A percentile compares a stretch with the other conserved stretches of the same genome.
These are phyloP conservation scores for Listrodromus nycthemerus DNA, from an alignment of 2,888 invertebrate genomes.

Conservation along the genomic window DNA sequence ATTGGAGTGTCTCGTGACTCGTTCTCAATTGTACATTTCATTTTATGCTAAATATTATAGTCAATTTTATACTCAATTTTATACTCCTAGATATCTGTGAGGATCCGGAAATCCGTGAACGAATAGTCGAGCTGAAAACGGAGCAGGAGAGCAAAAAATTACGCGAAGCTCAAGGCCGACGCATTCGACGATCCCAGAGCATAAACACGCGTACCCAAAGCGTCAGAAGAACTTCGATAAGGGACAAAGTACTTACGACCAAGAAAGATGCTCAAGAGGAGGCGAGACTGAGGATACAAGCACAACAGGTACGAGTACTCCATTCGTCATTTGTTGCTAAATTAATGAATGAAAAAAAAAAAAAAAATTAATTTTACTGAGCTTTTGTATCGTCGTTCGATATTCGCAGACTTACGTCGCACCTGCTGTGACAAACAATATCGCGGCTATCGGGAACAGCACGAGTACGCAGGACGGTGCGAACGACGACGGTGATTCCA, in stretches of 20 bases:
- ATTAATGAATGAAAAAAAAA: background rate
- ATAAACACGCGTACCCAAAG: constrained; percentile 94
- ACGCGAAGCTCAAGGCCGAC: constrained; percentile 87
- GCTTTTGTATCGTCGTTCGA: background rate
- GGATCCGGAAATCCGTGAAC: constrained; percentile 96
- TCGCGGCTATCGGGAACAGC: constrained; percentile 75
- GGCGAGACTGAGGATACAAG: constrained; percentile 90
- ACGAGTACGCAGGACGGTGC: constrained; percentile 74
- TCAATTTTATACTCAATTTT: background rate
- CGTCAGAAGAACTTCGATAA: constrained; percentile 95
- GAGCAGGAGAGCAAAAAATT: constrained; percentile 94
- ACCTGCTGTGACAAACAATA: constrained; percentile 72
- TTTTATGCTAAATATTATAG: background rate
- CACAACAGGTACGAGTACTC: constrained; percentile 85
- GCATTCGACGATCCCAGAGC: constrained; percentile 90
- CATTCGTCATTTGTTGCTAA: background rate
- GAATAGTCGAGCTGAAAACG: constrained; percentile 94
- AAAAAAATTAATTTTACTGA: background rate
- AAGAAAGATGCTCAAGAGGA: constrained; percentile 98
- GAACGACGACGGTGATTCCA: constrained; percentile 78
- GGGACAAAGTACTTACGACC: constrained; percentile 96
- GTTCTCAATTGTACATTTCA: background rate
- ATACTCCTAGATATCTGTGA: constrained; percentile 94
- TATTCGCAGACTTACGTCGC: constrained; percentile 76
- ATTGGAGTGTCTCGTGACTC: constrained; percentile 1